These are phyloP conservation scores for Pluvianellus socialis DNA, from an alignment of 2,113 vertebrate species.

Conservation along the genomic window DNA sequence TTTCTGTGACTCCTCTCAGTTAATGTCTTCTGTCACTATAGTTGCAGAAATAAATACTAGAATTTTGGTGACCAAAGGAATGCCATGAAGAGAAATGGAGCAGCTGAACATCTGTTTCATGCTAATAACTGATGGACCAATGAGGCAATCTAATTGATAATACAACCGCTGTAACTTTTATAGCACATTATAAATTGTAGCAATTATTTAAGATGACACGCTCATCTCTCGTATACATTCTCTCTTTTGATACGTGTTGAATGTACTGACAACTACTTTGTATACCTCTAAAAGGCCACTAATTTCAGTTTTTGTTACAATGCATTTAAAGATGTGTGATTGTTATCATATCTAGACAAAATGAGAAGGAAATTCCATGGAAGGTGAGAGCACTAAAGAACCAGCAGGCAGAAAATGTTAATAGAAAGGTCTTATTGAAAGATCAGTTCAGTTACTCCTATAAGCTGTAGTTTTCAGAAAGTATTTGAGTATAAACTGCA, in stretches of 20 bases:
- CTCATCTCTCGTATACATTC: neutral
- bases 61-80: neutral
- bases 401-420: neutral
- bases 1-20: neutral
- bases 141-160: neutral
- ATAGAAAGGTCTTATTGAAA: neutral
- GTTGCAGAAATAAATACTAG: neutral
- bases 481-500: neutral
- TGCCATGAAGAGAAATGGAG: neutral
- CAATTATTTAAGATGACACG: neutral
- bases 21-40: neutral
- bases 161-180: neutral
- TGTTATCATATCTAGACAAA: neutral
- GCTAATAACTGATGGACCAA: neutral
- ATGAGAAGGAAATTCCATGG: neutral
- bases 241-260: neutral
- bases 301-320: neutral
- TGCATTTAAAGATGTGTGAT: neutral
- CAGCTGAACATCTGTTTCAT: neutral
- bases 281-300: neutral
- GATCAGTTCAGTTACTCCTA: neutral
- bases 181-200: neutral
- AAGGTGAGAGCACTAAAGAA: neutral
- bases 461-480: fast-evolving
- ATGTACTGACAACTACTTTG: neutral